Conservation (phyloP, 2,113 vertebrate species). For the Mastomys coucha region DNA sequence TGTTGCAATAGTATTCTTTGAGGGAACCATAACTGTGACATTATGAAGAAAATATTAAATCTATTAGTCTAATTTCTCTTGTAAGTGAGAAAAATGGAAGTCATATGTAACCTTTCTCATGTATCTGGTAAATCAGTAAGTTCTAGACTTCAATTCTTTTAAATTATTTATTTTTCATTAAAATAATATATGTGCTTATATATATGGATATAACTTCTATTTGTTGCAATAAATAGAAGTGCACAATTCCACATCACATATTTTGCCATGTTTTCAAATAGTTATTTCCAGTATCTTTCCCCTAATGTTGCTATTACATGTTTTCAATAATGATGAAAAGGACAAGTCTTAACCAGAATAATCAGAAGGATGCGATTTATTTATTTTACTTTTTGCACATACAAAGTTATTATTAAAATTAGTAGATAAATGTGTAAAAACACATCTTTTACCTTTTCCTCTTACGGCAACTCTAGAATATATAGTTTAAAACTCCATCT, state of each 20-base stretch:
- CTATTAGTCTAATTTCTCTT: neutral
- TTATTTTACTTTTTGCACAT: neutral
- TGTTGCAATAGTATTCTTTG: neutral
- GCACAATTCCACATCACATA: neutral
- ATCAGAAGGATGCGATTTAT: neutral
- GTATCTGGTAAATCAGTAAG: neutral
- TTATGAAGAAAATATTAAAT: neutral
- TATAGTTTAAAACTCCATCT: neutral
- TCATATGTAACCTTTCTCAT: neutral
- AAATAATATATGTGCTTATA: neutral
- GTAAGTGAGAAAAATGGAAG: neutral
- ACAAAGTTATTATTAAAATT: neutral
- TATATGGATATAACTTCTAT: neutral
- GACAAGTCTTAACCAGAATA: neutral
- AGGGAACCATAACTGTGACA: neutral
- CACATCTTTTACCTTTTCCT: neutral
- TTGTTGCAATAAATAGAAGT: neutral
- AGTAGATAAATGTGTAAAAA: neutral
- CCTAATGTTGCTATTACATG: neutral
- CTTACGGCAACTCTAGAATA: neutral
- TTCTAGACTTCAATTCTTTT: neutral
- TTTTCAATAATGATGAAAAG: neutral
- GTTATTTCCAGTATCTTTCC: neutral
- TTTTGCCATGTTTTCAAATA: neutral
- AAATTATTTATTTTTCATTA: neutral